These are phyloP conservation scores for Dicyrtomina minuta DNA, from an alignment of 2,888 invertebrate species.

Conservation along the genomic window DNA sequence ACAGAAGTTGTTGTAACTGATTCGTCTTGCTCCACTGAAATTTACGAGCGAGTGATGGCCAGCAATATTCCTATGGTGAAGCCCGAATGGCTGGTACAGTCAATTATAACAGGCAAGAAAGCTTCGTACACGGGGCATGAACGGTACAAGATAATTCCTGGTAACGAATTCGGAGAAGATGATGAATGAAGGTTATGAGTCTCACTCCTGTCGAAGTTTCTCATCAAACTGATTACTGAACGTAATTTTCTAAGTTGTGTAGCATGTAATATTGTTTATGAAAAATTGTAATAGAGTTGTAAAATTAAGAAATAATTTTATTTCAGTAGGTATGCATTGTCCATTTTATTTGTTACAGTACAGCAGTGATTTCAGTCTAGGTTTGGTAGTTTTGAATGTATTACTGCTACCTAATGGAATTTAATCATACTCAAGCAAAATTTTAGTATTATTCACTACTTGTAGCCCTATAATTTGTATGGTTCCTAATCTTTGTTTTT, in stretches of 20 bases:
- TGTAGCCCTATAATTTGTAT: no score
- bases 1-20: constrained; percentile 49
- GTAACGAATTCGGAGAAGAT: background rate
- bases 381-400: background rate
- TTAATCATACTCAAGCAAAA: no score
- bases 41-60: constrained; percentile 34
- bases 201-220: background rate
- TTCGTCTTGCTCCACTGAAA: constrained; percentile 37
- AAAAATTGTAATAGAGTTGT: background rate
- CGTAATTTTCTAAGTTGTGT: background rate
- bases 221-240: background rate
- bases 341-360: background rate
- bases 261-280: background rate
- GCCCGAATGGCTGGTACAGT: constrained; percentile 53
- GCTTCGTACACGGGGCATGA: constrained; percentile 28
- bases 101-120: constrained; percentile 42
- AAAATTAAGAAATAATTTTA: background rate
- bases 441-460: no score
- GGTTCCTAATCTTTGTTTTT: no score
- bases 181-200: constrained; percentile 13
- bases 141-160: constrained; percentile 19
- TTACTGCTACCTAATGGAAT: no score
- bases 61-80: constrained; percentile 45
- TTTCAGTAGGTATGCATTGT: background rate
- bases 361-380: no score